Conservation (phyloP, 2,888 invertebrate genomes). For the Schizaphis graminum region DNA sequence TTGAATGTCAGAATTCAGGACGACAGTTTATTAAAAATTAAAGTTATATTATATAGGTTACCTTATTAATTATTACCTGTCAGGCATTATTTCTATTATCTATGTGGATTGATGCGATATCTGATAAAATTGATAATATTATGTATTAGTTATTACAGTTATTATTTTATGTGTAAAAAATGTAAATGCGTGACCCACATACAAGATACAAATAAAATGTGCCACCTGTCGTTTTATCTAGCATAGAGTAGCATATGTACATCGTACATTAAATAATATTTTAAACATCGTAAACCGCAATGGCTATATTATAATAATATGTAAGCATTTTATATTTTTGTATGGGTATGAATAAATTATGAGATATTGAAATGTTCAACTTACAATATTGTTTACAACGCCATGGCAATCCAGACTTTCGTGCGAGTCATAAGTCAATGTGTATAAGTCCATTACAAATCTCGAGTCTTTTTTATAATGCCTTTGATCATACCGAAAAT, state of each 20-base stretch:
- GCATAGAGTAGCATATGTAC: not conserved
- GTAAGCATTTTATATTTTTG: not conserved
- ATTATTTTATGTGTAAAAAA: not conserved
- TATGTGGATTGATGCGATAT: not conserved
- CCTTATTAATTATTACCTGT: too few relatives aligned
- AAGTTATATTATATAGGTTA: not conserved
- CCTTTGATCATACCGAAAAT: constrained; percentile 72
- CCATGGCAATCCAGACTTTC: constrained; percentile 82
- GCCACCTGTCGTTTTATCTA: not conserved
- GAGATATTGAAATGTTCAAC: constrained; percentile 1
- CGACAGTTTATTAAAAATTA: not conserved
- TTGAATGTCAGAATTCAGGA: not conserved
- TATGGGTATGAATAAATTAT: not conserved
- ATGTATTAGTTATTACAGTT: not conserved
- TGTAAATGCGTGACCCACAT: not conserved
- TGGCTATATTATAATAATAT: not conserved
- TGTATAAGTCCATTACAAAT: constrained; percentile 86
- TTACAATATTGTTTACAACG: constrained; percentile 71
- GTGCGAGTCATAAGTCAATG: constrained; percentile 86
- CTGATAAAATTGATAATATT: not conserved
- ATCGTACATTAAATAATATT: not conserved
- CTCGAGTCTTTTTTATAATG: constrained; percentile 90
- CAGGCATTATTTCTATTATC: too few relatives aligned
- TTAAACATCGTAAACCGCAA: not conserved
- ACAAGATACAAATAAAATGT: not conserved